phyloP scores from a whole-genome alignment of 2,797 vertebrate genomes.

The Pseudochirops corinnae region DNA sequence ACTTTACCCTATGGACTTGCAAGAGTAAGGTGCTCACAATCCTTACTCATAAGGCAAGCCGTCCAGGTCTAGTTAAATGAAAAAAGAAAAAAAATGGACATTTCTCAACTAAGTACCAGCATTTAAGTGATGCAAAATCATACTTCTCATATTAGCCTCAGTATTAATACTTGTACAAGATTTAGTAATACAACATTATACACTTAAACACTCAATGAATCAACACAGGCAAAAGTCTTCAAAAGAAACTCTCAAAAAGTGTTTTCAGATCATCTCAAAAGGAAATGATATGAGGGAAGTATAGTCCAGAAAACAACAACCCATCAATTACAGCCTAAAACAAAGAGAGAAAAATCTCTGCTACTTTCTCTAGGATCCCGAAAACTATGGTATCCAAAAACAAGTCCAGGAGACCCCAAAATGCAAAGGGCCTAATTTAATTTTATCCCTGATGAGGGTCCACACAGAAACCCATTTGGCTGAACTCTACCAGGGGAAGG shows the following conservation, averaged over 20 bases:
- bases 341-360: neutral
- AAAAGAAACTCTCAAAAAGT: neutral
- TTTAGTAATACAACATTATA: neutral
- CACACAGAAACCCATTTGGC: rapidly evolving
- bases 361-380: neutral
- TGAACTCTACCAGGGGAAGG: neutral
- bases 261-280: neutral
- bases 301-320: neutral
- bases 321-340: neutral
- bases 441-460: neutral
- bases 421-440: neutral
- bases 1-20: neutral
- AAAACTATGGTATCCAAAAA: neutral
- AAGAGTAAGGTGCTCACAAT: neutral
- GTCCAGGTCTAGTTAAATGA: neutral
- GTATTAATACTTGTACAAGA: neutral
- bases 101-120: neutral
- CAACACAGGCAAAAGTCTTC: neutral
- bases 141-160: neutral
- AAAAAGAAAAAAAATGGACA: neutral
- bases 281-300: neutral
- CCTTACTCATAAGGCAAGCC: neutral
- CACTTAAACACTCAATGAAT: neutral
- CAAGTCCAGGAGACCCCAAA: neutral
- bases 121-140: neutral